Evolutionary conservation across 2,113 vertebrate genomes (phyloP).

Genomic region (Macquaria australasica): DNA sequence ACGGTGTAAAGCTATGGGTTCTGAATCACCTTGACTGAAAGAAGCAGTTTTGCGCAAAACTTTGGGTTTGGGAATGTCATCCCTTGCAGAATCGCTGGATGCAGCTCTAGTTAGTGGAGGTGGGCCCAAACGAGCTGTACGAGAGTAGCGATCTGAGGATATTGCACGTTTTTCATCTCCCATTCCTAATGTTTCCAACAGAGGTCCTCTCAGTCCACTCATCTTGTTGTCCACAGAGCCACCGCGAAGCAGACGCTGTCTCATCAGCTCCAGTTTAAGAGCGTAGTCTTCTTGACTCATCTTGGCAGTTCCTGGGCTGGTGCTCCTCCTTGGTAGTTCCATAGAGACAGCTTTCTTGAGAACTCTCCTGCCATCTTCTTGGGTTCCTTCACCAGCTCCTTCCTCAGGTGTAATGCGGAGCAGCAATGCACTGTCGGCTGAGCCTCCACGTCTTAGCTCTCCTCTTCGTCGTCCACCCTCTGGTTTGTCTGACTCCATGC

Average conservation of each 20-base stretch:
- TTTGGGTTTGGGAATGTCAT: conserved; percentile 84
- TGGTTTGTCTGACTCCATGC: conserved; percentile 85
- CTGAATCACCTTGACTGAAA: conserved; percentile 94
- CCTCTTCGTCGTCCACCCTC: conserved; percentile 82
- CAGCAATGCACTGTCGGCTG: conserved; percentile 91
- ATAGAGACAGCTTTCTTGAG: conserved; percentile 92
- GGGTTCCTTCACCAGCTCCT: conserved; percentile 66
- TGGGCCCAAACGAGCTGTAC: conserved; percentile 82
- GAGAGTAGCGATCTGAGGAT: conserved; percentile 77
- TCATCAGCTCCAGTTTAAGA: conserved; percentile 93
- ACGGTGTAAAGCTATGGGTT: conserved; percentile 91
- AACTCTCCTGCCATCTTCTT: conserved; percentile 77
- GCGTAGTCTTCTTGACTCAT: conserved; percentile 91
- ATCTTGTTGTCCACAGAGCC: conserved; percentile 91
- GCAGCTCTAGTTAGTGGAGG: conserved; percentile 89
- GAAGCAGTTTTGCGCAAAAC: conserved; percentile 94
- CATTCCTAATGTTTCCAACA: conserved; percentile 93
- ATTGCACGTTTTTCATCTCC: conserved; percentile 84
- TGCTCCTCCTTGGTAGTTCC: conserved; percentile 88
- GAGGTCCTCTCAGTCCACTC: conserved; percentile 94
- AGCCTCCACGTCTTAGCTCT: conserved; percentile 92
- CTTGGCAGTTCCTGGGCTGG: conserved; percentile 89
- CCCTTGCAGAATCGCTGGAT: conserved; percentile 88
- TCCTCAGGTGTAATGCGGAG: conserved; percentile 82
- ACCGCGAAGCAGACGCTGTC: conserved; percentile 91